phyloP scores from a whole-genome alignment of 2,888 invertebrate species.

The Metellina segmentata region DNA sequence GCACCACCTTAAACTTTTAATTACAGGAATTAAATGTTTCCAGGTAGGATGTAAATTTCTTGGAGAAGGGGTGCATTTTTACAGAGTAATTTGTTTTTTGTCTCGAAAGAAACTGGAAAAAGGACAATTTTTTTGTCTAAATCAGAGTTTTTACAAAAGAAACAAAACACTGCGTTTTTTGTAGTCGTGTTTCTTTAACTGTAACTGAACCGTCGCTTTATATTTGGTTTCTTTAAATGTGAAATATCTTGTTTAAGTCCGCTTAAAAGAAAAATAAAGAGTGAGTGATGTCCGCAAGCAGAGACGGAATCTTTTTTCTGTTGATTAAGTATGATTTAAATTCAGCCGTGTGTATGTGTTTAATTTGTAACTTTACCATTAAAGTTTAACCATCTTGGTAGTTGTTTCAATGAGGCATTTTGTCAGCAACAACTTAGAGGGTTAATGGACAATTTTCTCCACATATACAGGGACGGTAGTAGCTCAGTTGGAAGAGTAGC shows the following conservation, averaged over 20 bases:
- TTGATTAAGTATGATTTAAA: not conserved
- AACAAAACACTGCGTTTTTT: constrained; percentile 17
- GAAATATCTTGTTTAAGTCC: not conserved
- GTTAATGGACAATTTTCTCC: no score
- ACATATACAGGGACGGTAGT: no score
- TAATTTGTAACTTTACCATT: not conserved
- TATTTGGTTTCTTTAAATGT: not conserved
- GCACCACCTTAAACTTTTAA: constrained; percentile 28
- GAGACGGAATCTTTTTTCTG: not conserved
- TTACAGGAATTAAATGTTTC: constrained; percentile 26
- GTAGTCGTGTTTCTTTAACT: not conserved
- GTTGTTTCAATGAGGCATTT: no score
- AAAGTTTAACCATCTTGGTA: not conserved
- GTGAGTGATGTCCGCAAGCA: not conserved
- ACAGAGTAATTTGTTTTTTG: not conserved
- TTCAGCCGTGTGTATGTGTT: no score
- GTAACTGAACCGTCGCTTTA: not conserved
- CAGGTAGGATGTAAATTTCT: constrained; percentile 1
- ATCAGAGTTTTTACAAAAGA: constrained; percentile 6
- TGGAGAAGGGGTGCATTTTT: not conserved
- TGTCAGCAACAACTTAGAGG: no score
- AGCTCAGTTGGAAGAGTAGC: no score
- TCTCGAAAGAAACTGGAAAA: not conserved
- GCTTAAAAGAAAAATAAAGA: not conserved
- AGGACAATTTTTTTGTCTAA: constrained; percentile 14